Evolutionary conservation across 2,797 vertebrate genomes (phyloP).

Genomic region (Falco columbarius): DNA sequence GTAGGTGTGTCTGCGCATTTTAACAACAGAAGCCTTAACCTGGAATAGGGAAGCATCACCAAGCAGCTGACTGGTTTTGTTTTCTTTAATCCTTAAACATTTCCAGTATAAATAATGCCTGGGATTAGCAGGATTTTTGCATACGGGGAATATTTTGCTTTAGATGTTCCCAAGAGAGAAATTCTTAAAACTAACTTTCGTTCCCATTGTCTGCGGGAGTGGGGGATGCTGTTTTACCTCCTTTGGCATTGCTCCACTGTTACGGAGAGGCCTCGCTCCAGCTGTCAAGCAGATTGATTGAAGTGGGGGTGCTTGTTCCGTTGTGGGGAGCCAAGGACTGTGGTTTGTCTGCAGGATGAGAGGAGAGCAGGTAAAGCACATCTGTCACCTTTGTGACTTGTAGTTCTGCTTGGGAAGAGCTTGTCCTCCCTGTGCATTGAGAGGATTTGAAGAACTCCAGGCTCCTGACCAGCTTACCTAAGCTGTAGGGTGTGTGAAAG

Average conservation of each 20-base stretch:
- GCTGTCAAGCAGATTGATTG: not conserved
- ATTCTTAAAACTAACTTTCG: not conserved
- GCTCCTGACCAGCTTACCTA: not conserved
- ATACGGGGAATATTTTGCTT: not conserved
- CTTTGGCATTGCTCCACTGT: fast-evolving
- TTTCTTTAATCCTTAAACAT: not conserved
- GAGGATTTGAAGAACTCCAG: not conserved
- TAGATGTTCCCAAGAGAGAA: not conserved
- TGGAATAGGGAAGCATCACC: not conserved
- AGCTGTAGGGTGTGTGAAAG: not conserved
- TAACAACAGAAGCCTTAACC: not conserved
- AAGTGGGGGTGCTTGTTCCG: not conserved
- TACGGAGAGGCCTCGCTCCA: not conserved
- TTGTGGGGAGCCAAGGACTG: not conserved
- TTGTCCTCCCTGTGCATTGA: not conserved
- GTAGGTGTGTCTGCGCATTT: not conserved
- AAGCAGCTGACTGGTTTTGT: not conserved
- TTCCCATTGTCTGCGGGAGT: not conserved
- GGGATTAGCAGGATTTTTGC: not conserved
- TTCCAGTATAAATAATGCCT: not conserved
- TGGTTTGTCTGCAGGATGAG: not conserved
- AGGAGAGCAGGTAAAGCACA: not conserved
- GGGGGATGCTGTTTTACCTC: not conserved
- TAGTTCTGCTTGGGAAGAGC: not conserved
- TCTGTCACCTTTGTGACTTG: not conserved